Percentiles rank a stretch among this genome's conserved stretches.
phyloP scores from a whole-genome alignment of 2,888 invertebrate genomes.

The Oscheius sp. region DNA sequence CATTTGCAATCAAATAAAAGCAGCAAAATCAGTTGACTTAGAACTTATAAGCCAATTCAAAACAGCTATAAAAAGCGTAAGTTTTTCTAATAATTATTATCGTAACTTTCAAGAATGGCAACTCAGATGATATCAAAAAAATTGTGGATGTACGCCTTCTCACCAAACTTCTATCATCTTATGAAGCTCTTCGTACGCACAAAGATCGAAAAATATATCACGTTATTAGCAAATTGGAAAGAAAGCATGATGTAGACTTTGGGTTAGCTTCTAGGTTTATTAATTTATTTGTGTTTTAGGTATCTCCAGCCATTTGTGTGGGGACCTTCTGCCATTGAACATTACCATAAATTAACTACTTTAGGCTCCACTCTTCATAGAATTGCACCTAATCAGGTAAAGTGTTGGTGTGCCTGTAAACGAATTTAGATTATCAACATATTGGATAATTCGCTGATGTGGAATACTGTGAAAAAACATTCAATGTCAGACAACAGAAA shows the following conservation, averaged over 20 bases:
- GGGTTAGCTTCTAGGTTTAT: not conserved
- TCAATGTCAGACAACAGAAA: conserved; percentile 31
- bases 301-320: conserved; percentile 55
- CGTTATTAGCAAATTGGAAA: conserved; percentile 10
- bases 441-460: conserved; percentile 39
- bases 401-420: not conserved
- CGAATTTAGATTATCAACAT: conserved; percentile 41
- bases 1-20: not conserved
- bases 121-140: not conserved
- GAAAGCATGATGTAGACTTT: not conserved
- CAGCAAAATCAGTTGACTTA: not conserved
- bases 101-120: too few species aligned
- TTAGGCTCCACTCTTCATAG: conserved; percentile 58
- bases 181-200: not conserved
- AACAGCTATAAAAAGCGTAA: not conserved
- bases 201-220: conserved; percentile 12
- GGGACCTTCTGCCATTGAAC: conserved; percentile 46
- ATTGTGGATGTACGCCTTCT: not conserved
- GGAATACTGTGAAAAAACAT: conserved; percentile 50
- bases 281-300: conserved; percentile 31
- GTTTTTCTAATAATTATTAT: too few species aligned
- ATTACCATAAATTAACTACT: conserved; percentile 56
- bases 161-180: not conserved
- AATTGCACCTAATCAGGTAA: conserved; percentile 55
- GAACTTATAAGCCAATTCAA: conserved; percentile 5